Conservation (phyloP, 2,888 invertebrate genomes). For the Drosophila infuscata region DNA sequence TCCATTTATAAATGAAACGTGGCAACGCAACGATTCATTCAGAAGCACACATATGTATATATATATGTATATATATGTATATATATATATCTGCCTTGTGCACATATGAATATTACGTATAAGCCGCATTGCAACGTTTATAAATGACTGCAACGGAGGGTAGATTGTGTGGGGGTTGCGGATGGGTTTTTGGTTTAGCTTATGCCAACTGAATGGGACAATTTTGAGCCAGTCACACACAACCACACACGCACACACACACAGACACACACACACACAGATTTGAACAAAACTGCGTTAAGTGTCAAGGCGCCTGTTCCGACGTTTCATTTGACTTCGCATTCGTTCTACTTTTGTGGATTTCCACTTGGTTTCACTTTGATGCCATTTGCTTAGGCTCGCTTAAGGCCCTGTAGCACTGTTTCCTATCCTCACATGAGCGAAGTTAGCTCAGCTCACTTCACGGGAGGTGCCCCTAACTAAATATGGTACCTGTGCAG, state of each 20-base stretch:
- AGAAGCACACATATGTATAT: slow-evolving; percentile 11
- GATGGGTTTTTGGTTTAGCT: slow-evolving; percentile 30
- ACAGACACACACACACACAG: neutral
- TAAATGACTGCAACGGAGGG: slow-evolving; percentile 57
- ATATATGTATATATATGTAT: slow-evolving; percentile 20
- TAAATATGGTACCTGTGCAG: slow-evolving; percentile 1
- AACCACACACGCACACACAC: neutral
- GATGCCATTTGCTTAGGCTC: slow-evolving; percentile 52
- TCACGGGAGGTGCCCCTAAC: slow-evolving; percentile 17
- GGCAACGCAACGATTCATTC: slow-evolving; percentile 18
- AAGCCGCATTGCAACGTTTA: slow-evolving; percentile 58
- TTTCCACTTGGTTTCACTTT: slow-evolving; percentile 34
- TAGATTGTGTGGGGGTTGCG: neutral
- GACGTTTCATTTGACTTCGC: slow-evolving; percentile 53
- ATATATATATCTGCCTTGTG: neutral
- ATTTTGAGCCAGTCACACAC: slow-evolving; percentile 38
- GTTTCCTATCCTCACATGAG: slow-evolving; percentile 21
- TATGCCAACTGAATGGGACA: slow-evolving; percentile 71
- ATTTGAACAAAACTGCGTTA: slow-evolving; percentile 17
- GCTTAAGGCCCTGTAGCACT: slow-evolving; percentile 6
- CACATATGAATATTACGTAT: slow-evolving; percentile 43
- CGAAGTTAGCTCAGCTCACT: slow-evolving; percentile 40
- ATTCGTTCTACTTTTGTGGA: slow-evolving; percentile 25
- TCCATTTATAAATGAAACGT: slow-evolving; percentile 65
- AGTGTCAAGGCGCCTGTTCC: slow-evolving; percentile 36